Conservation (phyloP, 2,888 invertebrate species). For the Drosophila basisetae region DNA sequence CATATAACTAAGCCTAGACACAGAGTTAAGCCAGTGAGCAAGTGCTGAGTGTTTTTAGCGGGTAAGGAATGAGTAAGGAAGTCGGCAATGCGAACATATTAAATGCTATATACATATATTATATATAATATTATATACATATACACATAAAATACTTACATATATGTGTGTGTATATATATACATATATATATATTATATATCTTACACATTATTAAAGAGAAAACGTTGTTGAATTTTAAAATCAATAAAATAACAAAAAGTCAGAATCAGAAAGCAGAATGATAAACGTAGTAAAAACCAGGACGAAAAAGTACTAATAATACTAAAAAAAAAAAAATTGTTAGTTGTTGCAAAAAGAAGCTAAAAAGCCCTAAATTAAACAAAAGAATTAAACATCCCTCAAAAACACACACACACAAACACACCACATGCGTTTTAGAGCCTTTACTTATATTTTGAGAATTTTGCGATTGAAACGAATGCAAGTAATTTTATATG, state of each 20-base stretch:
- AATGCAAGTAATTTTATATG: conserved; percentile 76
- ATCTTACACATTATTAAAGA: conserved; percentile 70
- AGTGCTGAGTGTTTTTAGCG: conserved; percentile 50
- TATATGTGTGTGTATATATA: conserved; percentile 38
- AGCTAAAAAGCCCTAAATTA: conserved; percentile 56
- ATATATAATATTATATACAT: conserved; percentile 63
- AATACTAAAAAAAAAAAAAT: conserved; percentile 59
- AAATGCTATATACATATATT: conserved; percentile 63
- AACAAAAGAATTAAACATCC: conserved; percentile 55
- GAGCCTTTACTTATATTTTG: conserved; percentile 84
- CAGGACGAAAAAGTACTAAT: conserved; percentile 32
- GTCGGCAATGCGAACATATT: conserved; percentile 72
- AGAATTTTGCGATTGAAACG: conserved; percentile 72
- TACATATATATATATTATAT: conserved; percentile 46
- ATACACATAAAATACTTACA: conserved; percentile 56
- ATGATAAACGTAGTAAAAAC: conserved; percentile 49
- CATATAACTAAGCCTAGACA: conserved; percentile 32
- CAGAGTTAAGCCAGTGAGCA: conserved; percentile 18
- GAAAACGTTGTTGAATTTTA: conserved; percentile 79
- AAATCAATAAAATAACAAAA: conserved; percentile 62
- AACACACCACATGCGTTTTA: conserved; percentile 72
- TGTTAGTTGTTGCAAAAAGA: conserved; percentile 79
- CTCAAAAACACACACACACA: conserved; percentile 40
- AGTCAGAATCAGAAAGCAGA: conserved; percentile 46
- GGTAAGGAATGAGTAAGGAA: conserved; percentile 10